phyloP scores from a whole-genome alignment of 1,140 invertebrate species.

The Manduca sexta region DNA sequence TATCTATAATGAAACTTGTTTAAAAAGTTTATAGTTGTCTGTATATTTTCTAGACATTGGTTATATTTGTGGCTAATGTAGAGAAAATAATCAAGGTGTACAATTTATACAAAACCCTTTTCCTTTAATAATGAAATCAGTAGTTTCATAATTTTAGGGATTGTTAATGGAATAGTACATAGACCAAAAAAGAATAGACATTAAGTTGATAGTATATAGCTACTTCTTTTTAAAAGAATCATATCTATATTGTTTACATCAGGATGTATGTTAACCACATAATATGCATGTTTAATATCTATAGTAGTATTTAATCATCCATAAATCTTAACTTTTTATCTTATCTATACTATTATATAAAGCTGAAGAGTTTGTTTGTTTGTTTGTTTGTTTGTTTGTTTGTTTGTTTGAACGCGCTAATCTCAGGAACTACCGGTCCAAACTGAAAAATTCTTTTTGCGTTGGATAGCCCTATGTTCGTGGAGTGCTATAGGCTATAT shows the following conservation, averaged over 20 bases:
- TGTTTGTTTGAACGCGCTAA: no score
- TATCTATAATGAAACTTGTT: constrained; percentile 23
- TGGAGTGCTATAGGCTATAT: no score
- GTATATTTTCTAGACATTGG: constrained; percentile 7
- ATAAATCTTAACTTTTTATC: no score
- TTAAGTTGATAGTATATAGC: constrained; percentile 15
- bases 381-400: no score
- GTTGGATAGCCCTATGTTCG: no score
- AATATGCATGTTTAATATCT: constrained; percentile 15
- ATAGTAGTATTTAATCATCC: no score
- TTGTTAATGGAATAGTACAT: constrained; percentile 10
- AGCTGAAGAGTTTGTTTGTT: no score
- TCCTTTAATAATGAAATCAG: constrained; percentile 8
- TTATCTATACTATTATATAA: no score
- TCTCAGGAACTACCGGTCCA: no score
- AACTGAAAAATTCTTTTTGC: no score
- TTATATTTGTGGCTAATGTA: constrained; percentile 4
- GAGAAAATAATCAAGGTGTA: constrained; percentile 23
- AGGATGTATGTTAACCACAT: neutral
- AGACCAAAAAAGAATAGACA: constrained; percentile 14
- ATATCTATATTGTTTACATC: neutral
- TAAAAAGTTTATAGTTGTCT: constrained; percentile 3
- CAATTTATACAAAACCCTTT: constrained; percentile 4
- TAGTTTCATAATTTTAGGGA: constrained; percentile 15
- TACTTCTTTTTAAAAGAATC: constrained; percentile 6